Evolutionary conservation across 2,797 vertebrate species (phyloP).

Genomic region (Thamnophis elegans): DNA sequence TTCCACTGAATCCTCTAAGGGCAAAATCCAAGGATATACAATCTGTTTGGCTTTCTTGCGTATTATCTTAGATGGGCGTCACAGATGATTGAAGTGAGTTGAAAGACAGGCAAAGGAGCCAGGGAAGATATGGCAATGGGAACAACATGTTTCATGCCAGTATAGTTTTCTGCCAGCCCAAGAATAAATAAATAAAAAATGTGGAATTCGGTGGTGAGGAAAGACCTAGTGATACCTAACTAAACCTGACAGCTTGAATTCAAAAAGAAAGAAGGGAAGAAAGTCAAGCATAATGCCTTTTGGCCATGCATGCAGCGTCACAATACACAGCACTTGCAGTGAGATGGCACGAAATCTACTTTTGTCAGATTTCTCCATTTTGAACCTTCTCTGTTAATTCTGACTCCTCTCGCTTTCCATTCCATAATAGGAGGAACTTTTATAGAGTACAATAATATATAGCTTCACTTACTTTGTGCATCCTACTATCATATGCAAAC

Average conservation of each 20-base stretch:
- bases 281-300: not conserved
- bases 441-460: not conserved
- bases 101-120: not conserved
- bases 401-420: not conserved
- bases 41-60: not conserved
- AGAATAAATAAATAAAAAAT: not conserved
- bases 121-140: not conserved
- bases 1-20: not conserved
- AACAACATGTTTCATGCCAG: not conserved
- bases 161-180: not conserved
- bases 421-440: not conserved
- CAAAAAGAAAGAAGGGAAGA: not conserved
- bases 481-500: not conserved
- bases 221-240: not conserved
- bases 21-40: not conserved
- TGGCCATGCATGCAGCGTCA: not conserved
- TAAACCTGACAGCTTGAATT: not conserved
- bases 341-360: not conserved
- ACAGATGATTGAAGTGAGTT: not conserved
- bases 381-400: not conserved
- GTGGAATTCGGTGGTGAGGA: not conserved
- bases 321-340: not conserved
- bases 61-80: not conserved
- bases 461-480: not conserved
- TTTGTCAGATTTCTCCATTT: not conserved